Conservation (phyloP, 1,140 invertebrate genomes). For the Ceratina calcarata region DNA sequence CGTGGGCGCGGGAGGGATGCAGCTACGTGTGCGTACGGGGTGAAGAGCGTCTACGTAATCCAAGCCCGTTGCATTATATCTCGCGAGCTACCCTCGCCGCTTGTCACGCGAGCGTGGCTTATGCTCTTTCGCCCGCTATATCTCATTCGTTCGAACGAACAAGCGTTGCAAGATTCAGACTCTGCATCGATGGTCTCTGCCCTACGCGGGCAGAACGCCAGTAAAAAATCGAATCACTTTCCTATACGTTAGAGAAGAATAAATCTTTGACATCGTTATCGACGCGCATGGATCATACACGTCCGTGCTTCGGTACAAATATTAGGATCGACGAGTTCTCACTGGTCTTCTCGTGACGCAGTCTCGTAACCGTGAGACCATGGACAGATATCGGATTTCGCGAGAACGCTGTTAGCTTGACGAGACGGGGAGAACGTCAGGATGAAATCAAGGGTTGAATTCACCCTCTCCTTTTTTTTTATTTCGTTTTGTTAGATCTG, state of each 20-base stretch:
- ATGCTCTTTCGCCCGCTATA: conserved; percentile 26
- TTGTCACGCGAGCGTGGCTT: conserved; percentile 16
- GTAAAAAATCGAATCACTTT: too few species aligned
- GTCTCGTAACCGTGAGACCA: background rate
- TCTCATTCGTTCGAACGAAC: conserved; percentile 17
- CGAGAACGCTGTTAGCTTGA: conserved; percentile 5
- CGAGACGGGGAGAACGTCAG: background rate
- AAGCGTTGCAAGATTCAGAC: conserved; percentile 19
- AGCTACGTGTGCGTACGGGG: conserved; percentile 1
- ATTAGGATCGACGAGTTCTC: too few species aligned
- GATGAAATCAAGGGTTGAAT: background rate
- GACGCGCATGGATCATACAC: too few species aligned
- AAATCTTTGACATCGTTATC: too few species aligned
- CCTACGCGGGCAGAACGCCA: background rate
- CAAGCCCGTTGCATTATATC: conserved; percentile 24
- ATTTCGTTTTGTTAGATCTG: background rate
- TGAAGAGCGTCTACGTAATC: background rate
- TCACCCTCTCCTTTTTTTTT: background rate
- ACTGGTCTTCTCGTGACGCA: too few species aligned
- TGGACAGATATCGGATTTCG: conserved; percentile 35
- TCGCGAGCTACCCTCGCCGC: background rate
- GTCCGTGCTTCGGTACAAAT: too few species aligned
- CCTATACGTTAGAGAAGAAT: too few species aligned
- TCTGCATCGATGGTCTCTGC: background rate
- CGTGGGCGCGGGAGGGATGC: background rate